A percentile compares a stretch with the other conserved stretches of the same genome.
These are phyloP conservation scores for Dynastes maya DNA, from an alignment of 2,888 invertebrate species.

Conservation along the genomic window DNA sequence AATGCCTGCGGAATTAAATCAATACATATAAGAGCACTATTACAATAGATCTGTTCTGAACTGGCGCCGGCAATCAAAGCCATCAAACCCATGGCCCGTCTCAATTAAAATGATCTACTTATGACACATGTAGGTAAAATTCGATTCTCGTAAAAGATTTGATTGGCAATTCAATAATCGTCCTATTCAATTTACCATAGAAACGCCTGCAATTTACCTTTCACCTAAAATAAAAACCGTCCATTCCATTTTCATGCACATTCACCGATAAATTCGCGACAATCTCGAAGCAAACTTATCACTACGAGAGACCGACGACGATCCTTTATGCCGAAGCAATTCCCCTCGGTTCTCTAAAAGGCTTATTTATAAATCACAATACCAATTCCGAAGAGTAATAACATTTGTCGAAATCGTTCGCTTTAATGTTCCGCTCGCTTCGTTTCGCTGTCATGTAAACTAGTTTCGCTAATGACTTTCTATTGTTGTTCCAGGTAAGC, in stretches of 20 bases:
- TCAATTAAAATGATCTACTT: too few relatives aligned
- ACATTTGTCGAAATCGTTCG: constrained; percentile 45
- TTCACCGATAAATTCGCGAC: neutral
- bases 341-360: neutral
- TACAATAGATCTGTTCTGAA: too few relatives aligned
- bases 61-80: too few relatives aligned
- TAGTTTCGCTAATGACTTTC: constrained; percentile 44
- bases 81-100: too few relatives aligned
- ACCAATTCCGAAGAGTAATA: constrained; percentile 36
- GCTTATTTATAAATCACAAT: constrained; percentile 41
- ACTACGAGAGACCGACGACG: constrained; percentile 7
- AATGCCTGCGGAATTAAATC: too few relatives aligned
- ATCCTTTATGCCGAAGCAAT: constrained; percentile 23
- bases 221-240: neutral
- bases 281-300: constrained; percentile 19
- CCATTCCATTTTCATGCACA: neutral
- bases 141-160: too few relatives aligned
- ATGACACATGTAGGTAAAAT: too few relatives aligned
- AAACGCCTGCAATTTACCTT: neutral
- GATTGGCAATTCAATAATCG: too few relatives aligned
- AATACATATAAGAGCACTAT: too few relatives aligned
- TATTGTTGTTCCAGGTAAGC: constrained; percentile 45
- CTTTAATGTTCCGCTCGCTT: constrained; percentile 34
- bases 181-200: neutral
- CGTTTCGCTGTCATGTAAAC: constrained; percentile 40